phyloP scores from a whole-genome alignment of 2,797 vertebrate genomes.

The Sylvilagus floridanus region DNA sequence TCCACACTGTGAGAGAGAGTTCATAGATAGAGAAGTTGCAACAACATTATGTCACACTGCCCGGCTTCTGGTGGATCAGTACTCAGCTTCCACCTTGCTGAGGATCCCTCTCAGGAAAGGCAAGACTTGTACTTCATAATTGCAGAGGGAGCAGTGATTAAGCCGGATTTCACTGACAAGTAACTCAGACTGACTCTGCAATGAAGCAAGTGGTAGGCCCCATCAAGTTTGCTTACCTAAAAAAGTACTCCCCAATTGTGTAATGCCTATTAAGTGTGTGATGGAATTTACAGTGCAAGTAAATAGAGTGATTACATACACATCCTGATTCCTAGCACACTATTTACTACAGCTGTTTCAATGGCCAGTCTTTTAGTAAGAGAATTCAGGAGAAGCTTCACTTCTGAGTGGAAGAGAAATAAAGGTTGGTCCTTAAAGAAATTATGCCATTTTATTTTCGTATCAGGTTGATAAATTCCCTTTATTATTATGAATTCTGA shows the following conservation, averaged over 20 bases:
- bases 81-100: constrained; percentile 26
- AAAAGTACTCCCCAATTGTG: constrained; percentile 17
- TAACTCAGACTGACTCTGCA: constrained; percentile 50
- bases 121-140: constrained; percentile 62
- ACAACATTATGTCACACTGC: constrained; percentile 39
- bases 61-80: constrained; percentile 53
- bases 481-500: constrained; percentile 79
- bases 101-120: constrained; percentile 45
- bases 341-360: constrained; percentile 40
- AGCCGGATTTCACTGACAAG: constrained; percentile 65
- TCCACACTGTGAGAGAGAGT: background rate
- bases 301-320: constrained; percentile 49
- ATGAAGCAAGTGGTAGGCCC: background rate
- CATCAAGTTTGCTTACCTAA: constrained; percentile 50
- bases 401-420: constrained; percentile 57
- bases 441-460: constrained; percentile 54
- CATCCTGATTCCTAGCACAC: constrained; percentile 39
- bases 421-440: constrained; percentile 56
- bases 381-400: constrained; percentile 52
- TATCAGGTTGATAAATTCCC: constrained; percentile 23
- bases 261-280: constrained; percentile 46
- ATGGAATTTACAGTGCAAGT: constrained; percentile 44
- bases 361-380: constrained; percentile 69
- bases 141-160: constrained; percentile 55
- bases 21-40: constrained; percentile 58